These are phyloP conservation scores for Trilocha varians DNA, from an alignment of 2,888 invertebrate species.

Conservation along the genomic window DNA sequence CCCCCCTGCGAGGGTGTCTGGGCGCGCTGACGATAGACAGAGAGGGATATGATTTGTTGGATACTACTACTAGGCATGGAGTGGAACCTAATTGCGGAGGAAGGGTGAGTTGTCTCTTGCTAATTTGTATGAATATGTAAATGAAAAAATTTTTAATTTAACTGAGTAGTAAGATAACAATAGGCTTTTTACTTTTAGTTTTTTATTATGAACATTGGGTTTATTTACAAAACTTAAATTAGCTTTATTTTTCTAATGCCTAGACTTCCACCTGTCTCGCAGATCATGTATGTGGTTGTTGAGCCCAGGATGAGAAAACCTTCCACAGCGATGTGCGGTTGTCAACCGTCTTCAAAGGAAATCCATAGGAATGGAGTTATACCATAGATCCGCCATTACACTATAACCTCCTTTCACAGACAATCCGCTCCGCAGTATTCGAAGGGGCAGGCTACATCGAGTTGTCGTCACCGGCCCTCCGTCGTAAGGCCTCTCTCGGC, in stretches of 20 bases:
- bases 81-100: slow-evolving; percentile 82
- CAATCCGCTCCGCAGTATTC: slow-evolving; percentile 80
- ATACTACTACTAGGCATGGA: slow-evolving; percentile 78
- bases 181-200: no score
- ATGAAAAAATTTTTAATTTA: neutral
- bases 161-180: neutral
- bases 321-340: no score
- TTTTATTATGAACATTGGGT: no score
- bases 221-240: no score
- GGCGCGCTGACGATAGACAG: slow-evolving; percentile 81
- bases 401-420: slow-evolving; percentile 41
- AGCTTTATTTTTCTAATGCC: no score
- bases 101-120: slow-evolving; percentile 75
- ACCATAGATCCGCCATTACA: neutral
- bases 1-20: slow-evolving; percentile 86
- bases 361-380: no score
- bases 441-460: slow-evolving; percentile 87
- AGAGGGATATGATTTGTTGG: slow-evolving; percentile 81
- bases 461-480: slow-evolving; percentile 78
- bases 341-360: neutral
- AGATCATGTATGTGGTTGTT: no score
- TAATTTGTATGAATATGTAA: no score
- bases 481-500: slow-evolving; percentile 79
- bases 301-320: no score
- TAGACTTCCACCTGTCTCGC: no score